Base-by-base conservation (phyloP, 2,797 vertebrate species). In the Phrynocephalus guinanensis region DNA sequence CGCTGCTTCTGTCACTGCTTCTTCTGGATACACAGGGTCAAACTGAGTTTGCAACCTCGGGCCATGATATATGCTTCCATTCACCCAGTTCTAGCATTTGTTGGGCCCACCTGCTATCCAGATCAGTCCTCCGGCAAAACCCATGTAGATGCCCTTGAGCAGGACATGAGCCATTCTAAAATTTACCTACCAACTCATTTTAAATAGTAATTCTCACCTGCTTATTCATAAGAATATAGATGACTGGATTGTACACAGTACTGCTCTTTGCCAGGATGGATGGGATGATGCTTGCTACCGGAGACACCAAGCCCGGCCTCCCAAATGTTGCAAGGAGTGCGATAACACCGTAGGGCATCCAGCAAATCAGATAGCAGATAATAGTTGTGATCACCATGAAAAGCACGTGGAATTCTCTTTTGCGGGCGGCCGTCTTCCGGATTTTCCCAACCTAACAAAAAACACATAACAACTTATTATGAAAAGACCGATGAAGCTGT, bases 221-320 rank as follows among this genome's bases (percentile, higher is more conserved):
- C 92, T 98, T 97, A 84, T 98, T 98, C 98, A 98, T 98, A 38
- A 98, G 96, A 88, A 98, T 98, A 92, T 98, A 98, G 96, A 98
- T 98, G 87, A 98, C 93, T 2, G 98, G 97, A 94, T 98, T 98
- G 93, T 97, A 98, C 91, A 98, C 97, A 0, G 97, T 98, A 95
- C 97, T 98, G 96, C 97, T 98, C 95, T 98, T 98, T 91, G 98
- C 98, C 85, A 98, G 95, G 24, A 98, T 95, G 2, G 97, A 98
- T 11, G 97, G 97, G 60, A 98, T 94, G 87, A 98, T 91, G 38
- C 97, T 98, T 82, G 96, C 97, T 83, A 97, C 96, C 0, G 97
- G 97, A 28, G 97, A 97, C 38, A 98, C 97, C 91, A 94, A 95
- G 93, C 97, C 96, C 0, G 97, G 97, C 0, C 94, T 97, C 26